These are phyloP conservation scores for Neuroscelio doddi DNA, from an alignment of 2,888 invertebrate species.

Conservation along the genomic window DNA sequence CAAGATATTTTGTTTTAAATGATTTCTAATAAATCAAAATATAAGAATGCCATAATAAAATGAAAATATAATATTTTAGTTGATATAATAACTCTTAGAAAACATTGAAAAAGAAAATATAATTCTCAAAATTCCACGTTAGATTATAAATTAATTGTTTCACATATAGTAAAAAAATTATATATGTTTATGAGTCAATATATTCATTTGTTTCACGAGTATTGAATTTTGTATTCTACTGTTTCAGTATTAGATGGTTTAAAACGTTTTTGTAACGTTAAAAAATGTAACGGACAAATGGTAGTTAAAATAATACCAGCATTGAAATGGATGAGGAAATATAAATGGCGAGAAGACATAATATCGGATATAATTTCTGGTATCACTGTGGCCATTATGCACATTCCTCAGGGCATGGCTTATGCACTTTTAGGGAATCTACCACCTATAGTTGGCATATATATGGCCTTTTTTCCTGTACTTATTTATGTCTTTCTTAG, in stretches of 20 bases:
- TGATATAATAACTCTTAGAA: no score
- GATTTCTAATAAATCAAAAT: no score
- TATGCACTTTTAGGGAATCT: constrained; percentile 75
- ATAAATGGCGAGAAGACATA: constrained; percentile 77
- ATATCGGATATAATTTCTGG: constrained; percentile 85
- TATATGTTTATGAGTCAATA: not conserved
- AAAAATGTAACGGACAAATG: constrained; percentile 47
- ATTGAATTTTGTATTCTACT: not conserved
- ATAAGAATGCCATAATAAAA: no score
- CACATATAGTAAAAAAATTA: no score
- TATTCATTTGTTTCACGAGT: constrained; percentile 7
- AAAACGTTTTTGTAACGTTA: constrained; percentile 26
- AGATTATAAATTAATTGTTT: no score
- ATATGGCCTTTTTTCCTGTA: constrained; percentile 76
- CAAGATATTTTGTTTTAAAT: no score
- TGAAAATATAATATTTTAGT: no score
- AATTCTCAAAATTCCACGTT: no score
- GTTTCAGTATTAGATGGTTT: constrained; percentile 30
- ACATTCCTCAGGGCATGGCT: constrained; percentile 85
- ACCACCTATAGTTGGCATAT: constrained; percentile 74
- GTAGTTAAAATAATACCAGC: constrained; percentile 73
- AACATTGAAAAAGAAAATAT: no score
- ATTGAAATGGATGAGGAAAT: constrained; percentile 77
- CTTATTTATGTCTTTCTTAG: constrained; percentile 78
- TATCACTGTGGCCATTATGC: constrained; percentile 88